Percentiles rank a stretch among this genome's conserved stretches.
Conservation (phyloP, 2,888 invertebrate genomes). For the Drosophila tripunctata region DNA sequence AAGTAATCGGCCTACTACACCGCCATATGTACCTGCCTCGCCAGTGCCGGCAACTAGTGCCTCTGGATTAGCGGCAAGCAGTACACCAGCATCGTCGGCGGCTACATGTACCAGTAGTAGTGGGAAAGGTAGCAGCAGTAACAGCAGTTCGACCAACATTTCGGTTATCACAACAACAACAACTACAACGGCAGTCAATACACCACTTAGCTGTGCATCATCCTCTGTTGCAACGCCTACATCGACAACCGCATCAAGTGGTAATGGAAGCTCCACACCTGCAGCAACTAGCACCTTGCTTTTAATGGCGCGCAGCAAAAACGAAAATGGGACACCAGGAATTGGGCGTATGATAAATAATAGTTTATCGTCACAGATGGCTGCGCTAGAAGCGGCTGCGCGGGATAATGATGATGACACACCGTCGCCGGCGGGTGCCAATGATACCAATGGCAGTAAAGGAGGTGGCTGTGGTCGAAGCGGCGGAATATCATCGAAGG, state of each 20-base stretch:
- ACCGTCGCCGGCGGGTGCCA: conserved; percentile 85
- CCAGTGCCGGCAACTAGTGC: conserved; percentile 73
- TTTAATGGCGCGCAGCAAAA: conserved; percentile 37
- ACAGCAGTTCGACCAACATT: conserved; percentile 69
- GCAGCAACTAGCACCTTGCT: conserved; percentile 43
- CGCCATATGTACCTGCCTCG: conserved; percentile 84
- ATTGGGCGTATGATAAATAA: conserved; percentile 74
- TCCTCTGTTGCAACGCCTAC: conserved; percentile 60
- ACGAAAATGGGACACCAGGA: conserved; percentile 22
- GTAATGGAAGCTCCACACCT: conserved; percentile 35
- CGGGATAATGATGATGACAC: conserved; percentile 88
- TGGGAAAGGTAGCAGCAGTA: conserved; percentile 65
- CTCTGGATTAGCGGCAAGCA: conserved; percentile 57
- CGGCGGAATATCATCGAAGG: conserved; percentile 85
- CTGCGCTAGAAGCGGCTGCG: conserved; percentile 89
- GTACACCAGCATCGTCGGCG: conserved; percentile 77
- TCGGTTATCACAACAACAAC: conserved; percentile 64
- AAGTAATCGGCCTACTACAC: conserved; percentile 85
- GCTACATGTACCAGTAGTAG: conserved; percentile 76
- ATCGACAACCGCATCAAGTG: conserved; percentile 66
- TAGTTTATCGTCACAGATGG: conserved; percentile 89
- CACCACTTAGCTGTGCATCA: conserved; percentile 58
- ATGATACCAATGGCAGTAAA: conserved; percentile 65
- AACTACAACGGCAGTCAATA: conserved; percentile 71
- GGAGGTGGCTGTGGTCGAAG: conserved; percentile 61